Evolutionary conservation across 2,888 invertebrate species (phyloP), one percentile per base, ranked within the genome.

Genomic region (Colostygia pectinataria): DNA sequence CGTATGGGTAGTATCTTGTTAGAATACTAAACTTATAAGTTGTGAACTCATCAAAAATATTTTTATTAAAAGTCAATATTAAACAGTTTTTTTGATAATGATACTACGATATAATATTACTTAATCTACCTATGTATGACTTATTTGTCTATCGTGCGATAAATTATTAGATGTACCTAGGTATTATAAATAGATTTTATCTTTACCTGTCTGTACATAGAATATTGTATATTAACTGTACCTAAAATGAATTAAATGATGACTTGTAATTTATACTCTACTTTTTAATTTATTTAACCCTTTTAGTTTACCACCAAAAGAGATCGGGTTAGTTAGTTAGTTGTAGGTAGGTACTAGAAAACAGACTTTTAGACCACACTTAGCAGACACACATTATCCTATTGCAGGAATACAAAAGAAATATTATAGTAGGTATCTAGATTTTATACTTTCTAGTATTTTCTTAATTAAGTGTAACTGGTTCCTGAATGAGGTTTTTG

Each of bases 201-300:
- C 50, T 59, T 62, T 62, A 61, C 58, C 62, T 64, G 59, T 71
- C 64, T 89, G 80, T 87, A 89, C 74, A 89, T 85, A 86, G 66
- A 85, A 83, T 86, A 85, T 74, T 61, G 59, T 63, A 72, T 56
- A 72, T 76, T 72, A 80, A 71, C 25, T 83, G 74, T 83, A 85
- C 75, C 74, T 79, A 54, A 83, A 80, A 80, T 78, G 79, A 80
- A 80, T 73, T 78, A 83, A 80, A 85, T 80, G 74, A 77, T 77
- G 69, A 65, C 66, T 63, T 56, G 66, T 71, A 61, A 59, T 51
- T 60, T 59, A 61, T 55, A 53, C 36, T 38, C 31, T 18, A 12
- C 32, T 33, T 14, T 43, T 49, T 51, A 47, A 27, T 54, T 47
- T 12, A 29, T 23, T 14, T 33, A 28, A 32, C 10, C 15, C 9